Base-by-base conservation (phyloP, 2,113 vertebrate species). In the Tauraco erythrolophus region DNA sequence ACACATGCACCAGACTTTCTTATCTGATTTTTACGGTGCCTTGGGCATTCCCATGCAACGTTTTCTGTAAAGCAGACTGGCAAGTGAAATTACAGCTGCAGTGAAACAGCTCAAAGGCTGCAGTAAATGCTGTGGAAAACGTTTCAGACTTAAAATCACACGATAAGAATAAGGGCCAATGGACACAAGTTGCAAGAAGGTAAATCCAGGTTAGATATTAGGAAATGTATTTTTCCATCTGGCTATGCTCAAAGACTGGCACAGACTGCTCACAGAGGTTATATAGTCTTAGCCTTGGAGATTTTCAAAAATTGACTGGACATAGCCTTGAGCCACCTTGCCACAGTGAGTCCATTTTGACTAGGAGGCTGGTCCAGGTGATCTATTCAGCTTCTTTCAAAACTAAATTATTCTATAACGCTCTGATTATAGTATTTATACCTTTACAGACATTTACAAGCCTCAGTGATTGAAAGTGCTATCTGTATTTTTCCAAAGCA, bases 141-240 rank as follows among this genome's bases (percentile, higher is more conserved):
- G 2, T 64, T 64, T 66, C 27, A 56, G 27, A 12, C 11, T 66
- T 17, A 27, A 1, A 27, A 8, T 83, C 48, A 66, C 23, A 35
- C 0, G 0, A 56, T 0, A 0, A 76, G 21, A 64, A 9, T 60
- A 19, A 88, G 19, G 14, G 10, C 3, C 30, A 19, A 43, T 5
- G 12, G 48, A 53, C 31, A 51, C 21, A 39, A 68, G 14, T 3
- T 60, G 16, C 30, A 50, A 56, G 41, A 35, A 19, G 14, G 31
- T 11, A 54, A 86, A 80, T 16, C 8, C 10, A 2, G 8, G 8
- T 72, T 37, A 56, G 51, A 16, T 39, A 31, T 8, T 21, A 68
- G 37, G 9, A 58, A 46, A 72, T 23, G 1, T 46, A 4, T 60
- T 93, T 91, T 87, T 23, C n/a, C 35, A n/a, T 23, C 4, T 9